Evolutionary conservation across 2,888 invertebrate species (phyloP), one percentile per base, ranked within the genome.

Genomic region (Cheilosia vernalis): DNA sequence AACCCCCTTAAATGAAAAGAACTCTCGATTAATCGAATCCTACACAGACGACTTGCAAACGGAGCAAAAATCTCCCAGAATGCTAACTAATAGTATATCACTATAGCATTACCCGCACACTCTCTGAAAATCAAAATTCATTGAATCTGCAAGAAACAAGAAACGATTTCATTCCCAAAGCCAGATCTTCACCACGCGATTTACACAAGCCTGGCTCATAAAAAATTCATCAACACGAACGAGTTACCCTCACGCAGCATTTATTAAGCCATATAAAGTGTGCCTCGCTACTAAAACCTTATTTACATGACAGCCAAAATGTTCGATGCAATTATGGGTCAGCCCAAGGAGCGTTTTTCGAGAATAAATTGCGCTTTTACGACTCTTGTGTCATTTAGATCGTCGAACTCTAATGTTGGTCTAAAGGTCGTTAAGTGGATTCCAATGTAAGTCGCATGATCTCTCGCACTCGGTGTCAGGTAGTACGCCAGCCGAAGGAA

Each of bases 361-460:
- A 10, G 6, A 51, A 51, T 37, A 37, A 37, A 13, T 4, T 37
- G 37, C 15, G 30, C 9, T 56, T 56, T 56, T 33, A 15, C 4
- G n/a, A 17, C 55, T n/a, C 19, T 19, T 37, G 9, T 37, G 9
- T 33, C 7, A 56, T 42, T 60, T 60, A 24, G 17, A n/a, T 27
- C 27, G 19, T 42, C 4, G 5, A 17, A 44, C 13, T 7, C 63
- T 24, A 1, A 49, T 64, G 37, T 37, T 5, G 37, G 60, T 63
- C 10, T 30, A 73, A 33, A 73, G 44, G 44, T 53, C 72, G 33
- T 27, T 61, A 55, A 73, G 72, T 73, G 42, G 30, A 44, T 63
- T 61, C 61, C 21, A 44, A 15, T 61, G 61, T 49, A 33, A 9
- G 19, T 24, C 51, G 19, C 19, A 42, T 27, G 60, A 51, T 51